phyloP scores from a whole-genome alignment of 1,140 invertebrate species.

The Cotesia vestalis region DNA sequence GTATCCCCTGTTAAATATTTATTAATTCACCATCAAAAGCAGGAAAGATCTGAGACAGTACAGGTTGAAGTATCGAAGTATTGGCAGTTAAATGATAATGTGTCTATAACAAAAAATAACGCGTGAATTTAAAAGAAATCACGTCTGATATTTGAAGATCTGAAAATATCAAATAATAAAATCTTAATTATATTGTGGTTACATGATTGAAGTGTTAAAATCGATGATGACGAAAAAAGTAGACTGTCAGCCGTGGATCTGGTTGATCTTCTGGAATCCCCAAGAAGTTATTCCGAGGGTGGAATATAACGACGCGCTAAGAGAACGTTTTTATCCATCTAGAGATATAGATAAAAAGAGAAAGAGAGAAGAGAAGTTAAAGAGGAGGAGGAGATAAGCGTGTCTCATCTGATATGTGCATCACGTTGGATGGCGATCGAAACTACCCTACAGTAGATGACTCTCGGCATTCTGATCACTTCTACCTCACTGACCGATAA shows the following conservation, averaged over 20 bases:
- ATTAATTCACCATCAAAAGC: neutral
- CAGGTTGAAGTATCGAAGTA: too few relatives aligned
- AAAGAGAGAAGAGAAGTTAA: too few relatives aligned
- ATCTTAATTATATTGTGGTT: neutral
- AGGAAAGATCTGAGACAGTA: too few relatives aligned
- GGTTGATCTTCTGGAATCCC: constrained; percentile 24
- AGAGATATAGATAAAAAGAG: neutral
- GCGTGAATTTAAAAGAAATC: neutral
- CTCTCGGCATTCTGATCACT: constrained; percentile 35
- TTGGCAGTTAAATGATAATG: too few relatives aligned
- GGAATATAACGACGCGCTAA: constrained; percentile 25
- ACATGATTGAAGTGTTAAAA: constrained; percentile 12
- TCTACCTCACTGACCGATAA: constrained; percentile 24
- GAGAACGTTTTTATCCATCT: constrained; percentile 27
- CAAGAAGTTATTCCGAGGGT: constrained; percentile 8
- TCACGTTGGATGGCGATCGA: constrained; percentile 42
- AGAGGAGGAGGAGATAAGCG: constrained; percentile 34
- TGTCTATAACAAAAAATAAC: neutral
- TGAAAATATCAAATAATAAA: neutral
- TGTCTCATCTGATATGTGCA: constrained; percentile 39
- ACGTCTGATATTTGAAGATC: too few relatives aligned
- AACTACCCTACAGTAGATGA: constrained; percentile 32
- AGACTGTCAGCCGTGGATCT: constrained; percentile 9
- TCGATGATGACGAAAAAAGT: constrained; percentile 11
- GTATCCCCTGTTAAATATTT: too few relatives aligned